Conservation (phyloP, 2,797 vertebrate species). For the Channallabes apus region DNA sequence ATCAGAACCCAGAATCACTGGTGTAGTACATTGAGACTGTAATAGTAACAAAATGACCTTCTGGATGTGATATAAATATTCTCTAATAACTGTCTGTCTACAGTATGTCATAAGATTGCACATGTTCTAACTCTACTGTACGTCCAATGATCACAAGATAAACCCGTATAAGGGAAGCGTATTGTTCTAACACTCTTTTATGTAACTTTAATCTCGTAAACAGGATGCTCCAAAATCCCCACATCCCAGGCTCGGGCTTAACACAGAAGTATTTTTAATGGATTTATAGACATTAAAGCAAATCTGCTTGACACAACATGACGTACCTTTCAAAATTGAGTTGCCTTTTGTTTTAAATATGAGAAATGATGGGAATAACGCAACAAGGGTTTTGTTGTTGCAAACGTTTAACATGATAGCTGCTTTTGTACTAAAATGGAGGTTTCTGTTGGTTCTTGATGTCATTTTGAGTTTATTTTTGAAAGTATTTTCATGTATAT, state of each 20-base stretch:
- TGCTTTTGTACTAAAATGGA: background rate
- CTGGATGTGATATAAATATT: conserved; percentile 4
- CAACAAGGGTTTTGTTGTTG: background rate
- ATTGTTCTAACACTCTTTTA: background rate
- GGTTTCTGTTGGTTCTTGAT: background rate
- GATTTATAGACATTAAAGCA: background rate
- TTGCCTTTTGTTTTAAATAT: background rate
- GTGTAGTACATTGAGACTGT: background rate
- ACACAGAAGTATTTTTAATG: background rate
- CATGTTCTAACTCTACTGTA: background rate
- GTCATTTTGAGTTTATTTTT: background rate
- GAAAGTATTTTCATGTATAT: background rate
- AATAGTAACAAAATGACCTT: background rate
- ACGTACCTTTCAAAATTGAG: background rate
- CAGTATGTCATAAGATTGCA: background rate
- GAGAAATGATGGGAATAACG: background rate
- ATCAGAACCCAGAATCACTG: background rate
- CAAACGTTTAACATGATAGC: background rate
- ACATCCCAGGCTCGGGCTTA: too few relatives aligned
- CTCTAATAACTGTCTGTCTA: background rate
- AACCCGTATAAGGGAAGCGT: background rate
- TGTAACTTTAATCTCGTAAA: background rate
- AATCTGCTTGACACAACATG: background rate
- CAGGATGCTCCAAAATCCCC: conserved; percentile 5
- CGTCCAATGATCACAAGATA: background rate